Base-by-base conservation (phyloP, 2,113 vertebrate species). In the Atractosteus spatula region DNA sequence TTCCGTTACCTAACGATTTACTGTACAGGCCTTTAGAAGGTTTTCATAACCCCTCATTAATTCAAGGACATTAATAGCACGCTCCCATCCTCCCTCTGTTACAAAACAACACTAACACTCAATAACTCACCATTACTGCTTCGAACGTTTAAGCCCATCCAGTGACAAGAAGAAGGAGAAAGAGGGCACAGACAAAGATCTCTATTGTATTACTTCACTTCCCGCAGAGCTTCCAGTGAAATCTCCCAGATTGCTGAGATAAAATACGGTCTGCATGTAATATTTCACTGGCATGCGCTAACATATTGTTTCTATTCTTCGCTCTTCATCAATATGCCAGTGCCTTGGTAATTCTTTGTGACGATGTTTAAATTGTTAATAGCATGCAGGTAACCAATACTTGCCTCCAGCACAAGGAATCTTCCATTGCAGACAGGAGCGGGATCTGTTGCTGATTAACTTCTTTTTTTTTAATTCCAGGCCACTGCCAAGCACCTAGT, bases 401-500 rank as follows among this genome's bases (percentile, higher is more conserved):
- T 62, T 12, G 63, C 59, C 64, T 70, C 74, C 54, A 71, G 72
- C 45, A 45, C 59, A 68, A 55, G 71, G 55, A 55, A 70, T 59
- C 66, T 54, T 68, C 71, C 65, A 43, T 57, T 14, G n/a, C 62
- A 71, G 66, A 66, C 51, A 17, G 59, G 69, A 68, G 12, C 72
- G n/a, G 45, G 44, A 77, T 85, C 82, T 90, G 88, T 85, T 77
- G 79, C 86, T 86, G 78, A 88, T 91, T 89, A 86, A 74, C 65
- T 41, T 43, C 77, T 29, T 29, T 29, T 29, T 29, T 29, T 51
- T 81, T 68, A 78, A 57, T 77, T 81, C 79, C 67, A 63, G 16
- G 83, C 80, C 76, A 78, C 78, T 84, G 82, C 71, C 78, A 74
- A 84, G 77, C 79, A 75, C 76, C 76, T 76, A 68, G n/a, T 68